Evolutionary conservation across 2,888 invertebrate species (phyloP).

Genomic region (Drosophila longiperda): DNA sequence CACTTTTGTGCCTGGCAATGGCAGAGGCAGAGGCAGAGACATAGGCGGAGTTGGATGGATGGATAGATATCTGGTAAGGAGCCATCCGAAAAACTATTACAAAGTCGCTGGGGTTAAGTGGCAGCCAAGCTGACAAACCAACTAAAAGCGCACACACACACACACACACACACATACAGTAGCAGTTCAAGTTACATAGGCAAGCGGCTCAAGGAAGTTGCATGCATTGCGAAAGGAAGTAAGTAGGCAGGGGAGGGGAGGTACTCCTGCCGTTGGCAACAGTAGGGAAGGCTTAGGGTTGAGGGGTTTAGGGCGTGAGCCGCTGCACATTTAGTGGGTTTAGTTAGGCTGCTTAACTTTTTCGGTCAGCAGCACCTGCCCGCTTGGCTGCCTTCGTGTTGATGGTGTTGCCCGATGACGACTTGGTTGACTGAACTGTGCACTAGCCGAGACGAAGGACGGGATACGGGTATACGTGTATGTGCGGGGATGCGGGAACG

Average conservation of each 20-base stretch:
- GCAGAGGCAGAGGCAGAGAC: neutral
- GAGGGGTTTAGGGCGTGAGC: slow-evolving; percentile 2
- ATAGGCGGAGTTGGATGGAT: neutral
- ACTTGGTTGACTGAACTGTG: slow-evolving; percentile 46
- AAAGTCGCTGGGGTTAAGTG: slow-evolving; percentile 64
- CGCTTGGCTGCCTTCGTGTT: slow-evolving; percentile 40
- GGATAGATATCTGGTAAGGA: slow-evolving; percentile 26
- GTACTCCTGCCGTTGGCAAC: slow-evolving; percentile 10
- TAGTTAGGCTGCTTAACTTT: slow-evolving; percentile 50
- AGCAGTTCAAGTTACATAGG: neutral
- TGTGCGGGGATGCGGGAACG: neutral
- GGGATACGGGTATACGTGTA: neutral
- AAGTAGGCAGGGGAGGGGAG: neutral
- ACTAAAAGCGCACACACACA: slow-evolving; percentile 10
- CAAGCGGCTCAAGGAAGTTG: slow-evolving; percentile 9
- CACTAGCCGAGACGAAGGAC: neutral
- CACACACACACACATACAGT: neutral
- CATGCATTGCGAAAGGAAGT: slow-evolving; percentile 16
- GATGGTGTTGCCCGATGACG: slow-evolving; percentile 39
- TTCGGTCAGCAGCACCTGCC: slow-evolving; percentile 54
- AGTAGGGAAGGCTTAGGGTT: slow-evolving; percentile 6
- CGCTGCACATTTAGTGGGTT: slow-evolving; percentile 42
- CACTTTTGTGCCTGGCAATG: slow-evolving; percentile 19
- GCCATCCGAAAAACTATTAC: slow-evolving; percentile 60
- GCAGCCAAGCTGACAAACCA: slow-evolving; percentile 28